Base-by-base conservation (phyloP, 92 coral and sea anemone species). In the Pocillopora meandrina region DNA sequence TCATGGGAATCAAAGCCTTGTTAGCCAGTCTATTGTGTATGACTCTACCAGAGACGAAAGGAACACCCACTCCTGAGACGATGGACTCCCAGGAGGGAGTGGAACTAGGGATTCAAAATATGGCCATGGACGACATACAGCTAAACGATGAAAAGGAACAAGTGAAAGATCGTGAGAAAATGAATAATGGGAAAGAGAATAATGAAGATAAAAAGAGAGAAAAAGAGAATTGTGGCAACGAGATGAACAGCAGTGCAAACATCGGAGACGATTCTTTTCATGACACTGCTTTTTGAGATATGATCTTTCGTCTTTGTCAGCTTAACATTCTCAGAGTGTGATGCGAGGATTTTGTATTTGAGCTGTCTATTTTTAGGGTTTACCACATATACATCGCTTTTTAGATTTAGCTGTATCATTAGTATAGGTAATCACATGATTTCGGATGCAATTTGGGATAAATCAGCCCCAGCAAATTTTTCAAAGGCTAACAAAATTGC, bases 41-140 rank as follows among this genome's bases (percentile, higher is more conserved):
- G 72, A 85, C 74, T 33, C 69, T 90, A 56, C 93, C 93, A 13
- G 93, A 90, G 82, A 90, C 93, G 35, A 70, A 21, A 2, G 80
- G 77, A 42, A 64, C 71, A 65, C 90, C 93, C 7, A 90, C 93
- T 21, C 83, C 81, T 62, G 93, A 90, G 68, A 90, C 67, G n/a
- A 76, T 90, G 93, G 88, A 71, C 55, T 82, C 90, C 31, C 59
- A 85, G 63, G 83, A 66, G 34, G 88, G 84, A 47, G 23, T 47
- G 57, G 79, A 75, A 11, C 26, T 75, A 20, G 81, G 74, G 64
- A 33, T 75, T 7, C 79, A 26, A 61, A 75, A 75, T 17, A 33
- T 75, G 13, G 66, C 66, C 23, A 59, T 75, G 67, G 79, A 75
- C 4, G 79, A 75, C 61, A 35, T 15, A 16, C 57, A 12, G 57